A percentile compares a stretch with the other conserved stretches of the same genome.
Evolutionary conservation across 92 coral and sea anemone genomes (phyloP).

Genomic region (Epizoanthus illoricatus): DNA sequence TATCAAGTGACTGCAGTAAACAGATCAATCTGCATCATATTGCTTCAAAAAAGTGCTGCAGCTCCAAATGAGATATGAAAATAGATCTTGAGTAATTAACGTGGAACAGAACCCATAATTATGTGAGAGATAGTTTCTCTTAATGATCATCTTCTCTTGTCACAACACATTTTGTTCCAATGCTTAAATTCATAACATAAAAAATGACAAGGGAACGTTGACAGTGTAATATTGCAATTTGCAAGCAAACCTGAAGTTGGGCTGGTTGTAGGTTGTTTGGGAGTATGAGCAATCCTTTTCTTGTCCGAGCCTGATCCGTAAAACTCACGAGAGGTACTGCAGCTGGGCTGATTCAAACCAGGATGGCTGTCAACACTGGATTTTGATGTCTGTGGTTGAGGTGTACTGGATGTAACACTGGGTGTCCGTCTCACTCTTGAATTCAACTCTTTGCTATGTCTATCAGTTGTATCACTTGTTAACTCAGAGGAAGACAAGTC

Average conservation of each 20-base stretch:
- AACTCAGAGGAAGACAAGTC: slow-evolving; percentile 12
- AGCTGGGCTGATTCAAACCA: not conserved
- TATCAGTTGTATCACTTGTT: slow-evolving; percentile 4
- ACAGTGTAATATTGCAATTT: too few relatives aligned
- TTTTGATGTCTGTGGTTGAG: not conserved
- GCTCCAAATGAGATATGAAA: too few relatives aligned
- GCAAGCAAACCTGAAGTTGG: slow-evolving; percentile 1
- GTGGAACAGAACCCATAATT: too few relatives aligned
- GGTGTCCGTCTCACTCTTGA: not conserved
- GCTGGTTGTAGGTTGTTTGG: slow-evolving; percentile 12
- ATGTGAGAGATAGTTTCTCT: too few relatives aligned
- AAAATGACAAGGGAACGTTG: too few relatives aligned
- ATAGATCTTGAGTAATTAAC: too few relatives aligned
- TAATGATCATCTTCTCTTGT: too few relatives aligned
- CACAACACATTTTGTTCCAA: too few relatives aligned
- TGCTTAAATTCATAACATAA: too few relatives aligned
- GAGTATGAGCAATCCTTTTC: slow-evolving; percentile 53
- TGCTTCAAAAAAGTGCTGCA: too few relatives aligned
- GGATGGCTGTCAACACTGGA: not conserved
- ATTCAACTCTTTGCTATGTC: slow-evolving; percentile 12
- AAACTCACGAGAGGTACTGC: not conserved
- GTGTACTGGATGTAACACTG: not conserved
- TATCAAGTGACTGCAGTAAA: too few relatives aligned
- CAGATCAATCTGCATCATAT: too few relatives aligned
- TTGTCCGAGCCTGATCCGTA: slow-evolving; percentile 23